Evolutionary conservation across 1,140 invertebrate genomes (phyloP).

Genomic region (Spodoptera frugiperda): DNA sequence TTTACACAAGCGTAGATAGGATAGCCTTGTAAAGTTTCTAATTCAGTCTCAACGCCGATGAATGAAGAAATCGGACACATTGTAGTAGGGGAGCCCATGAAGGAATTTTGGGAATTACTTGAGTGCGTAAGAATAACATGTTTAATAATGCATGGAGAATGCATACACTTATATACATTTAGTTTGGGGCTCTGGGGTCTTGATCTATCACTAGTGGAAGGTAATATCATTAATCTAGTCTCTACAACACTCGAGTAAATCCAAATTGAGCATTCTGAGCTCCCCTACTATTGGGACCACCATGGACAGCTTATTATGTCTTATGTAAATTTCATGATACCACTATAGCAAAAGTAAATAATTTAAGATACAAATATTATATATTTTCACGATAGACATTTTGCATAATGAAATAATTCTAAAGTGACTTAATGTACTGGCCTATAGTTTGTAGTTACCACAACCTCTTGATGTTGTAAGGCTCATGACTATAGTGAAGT

Average conservation of each 20-base stretch:
- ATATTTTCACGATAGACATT: conserved; percentile 60
- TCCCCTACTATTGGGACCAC: conserved; percentile 50
- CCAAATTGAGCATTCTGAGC: too few relatives aligned
- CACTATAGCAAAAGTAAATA: conserved; percentile 41
- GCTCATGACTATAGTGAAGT: background rate
- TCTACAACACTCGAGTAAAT: too few relatives aligned
- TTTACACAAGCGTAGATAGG: conserved; percentile 74
- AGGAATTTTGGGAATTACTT: too few relatives aligned
- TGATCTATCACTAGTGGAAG: too few relatives aligned
- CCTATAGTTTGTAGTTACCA: conserved; percentile 33
- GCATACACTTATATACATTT: too few relatives aligned
- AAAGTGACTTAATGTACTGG: conserved; percentile 32
- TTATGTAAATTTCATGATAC: conserved; percentile 31
- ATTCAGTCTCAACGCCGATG: conserved; percentile 57
- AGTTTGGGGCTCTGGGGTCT: too few relatives aligned
- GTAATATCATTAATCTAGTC: too few relatives aligned
- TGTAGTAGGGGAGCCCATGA: too few relatives aligned
- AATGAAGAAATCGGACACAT: conserved; percentile 47
- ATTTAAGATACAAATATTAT: conserved; percentile 59
- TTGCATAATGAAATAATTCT: conserved; percentile 7
- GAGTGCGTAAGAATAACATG: too few relatives aligned
- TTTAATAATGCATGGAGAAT: too few relatives aligned
- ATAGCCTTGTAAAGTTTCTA: conserved; percentile 65
- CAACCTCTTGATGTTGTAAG: conserved; percentile 37
- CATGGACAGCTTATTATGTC: conserved; percentile 34